Evolutionary conservation across 2,113 vertebrate species (phyloP), one percentile per base, ranked within the genome.

Genomic region (Limnothrissa miodon): DNA sequence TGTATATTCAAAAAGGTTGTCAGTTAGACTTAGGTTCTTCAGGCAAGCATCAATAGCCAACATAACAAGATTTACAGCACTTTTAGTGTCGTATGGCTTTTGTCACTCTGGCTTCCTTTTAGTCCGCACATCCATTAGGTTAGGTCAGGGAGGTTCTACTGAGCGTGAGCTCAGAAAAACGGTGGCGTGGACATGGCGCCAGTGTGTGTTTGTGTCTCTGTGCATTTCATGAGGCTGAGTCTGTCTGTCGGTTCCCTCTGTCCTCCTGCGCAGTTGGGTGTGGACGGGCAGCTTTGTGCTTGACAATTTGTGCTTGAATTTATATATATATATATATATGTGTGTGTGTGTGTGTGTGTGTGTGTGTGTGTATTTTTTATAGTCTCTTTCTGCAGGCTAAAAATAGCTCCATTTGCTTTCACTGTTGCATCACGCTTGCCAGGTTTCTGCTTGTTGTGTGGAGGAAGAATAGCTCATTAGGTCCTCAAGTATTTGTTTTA

Each of bases 1-100:
- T 82, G 80, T 83, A 59, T 23, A 56, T 82, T 80, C 79, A 78
- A 84, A 84, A 79, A 53, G 80, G 80, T 45, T 84, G 85, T 74
- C 83, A 83, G 36, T 33, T 74, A 33, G 25, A 15, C 25, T 33
- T 74, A 74, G 83, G 85, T 83, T 56, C 21, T 81, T 45, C 59
- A 81, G 53, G 1, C 39, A 74, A 45, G 74, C 74, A 83, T 83
- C 82, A 83, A 83, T 78, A 83, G 66, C n/a, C 59, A 82, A 39
- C 66, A 39, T 82, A 82, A 74, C 62, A 48, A 78, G 62, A 11
- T 82, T 82, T 82, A 46, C 46, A 56, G 36, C 80, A 36, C 23
- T 81, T 83, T 59, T 48, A 78, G 74, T 85, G 74, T 78, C 6
- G 1, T 45, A 42, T 23, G 46, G 70, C 82, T 13, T 36, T 45